phyloP scores from a whole-genome alignment of 2,113 vertebrate genomes.

The Hippocampus guttulatus region DNA sequence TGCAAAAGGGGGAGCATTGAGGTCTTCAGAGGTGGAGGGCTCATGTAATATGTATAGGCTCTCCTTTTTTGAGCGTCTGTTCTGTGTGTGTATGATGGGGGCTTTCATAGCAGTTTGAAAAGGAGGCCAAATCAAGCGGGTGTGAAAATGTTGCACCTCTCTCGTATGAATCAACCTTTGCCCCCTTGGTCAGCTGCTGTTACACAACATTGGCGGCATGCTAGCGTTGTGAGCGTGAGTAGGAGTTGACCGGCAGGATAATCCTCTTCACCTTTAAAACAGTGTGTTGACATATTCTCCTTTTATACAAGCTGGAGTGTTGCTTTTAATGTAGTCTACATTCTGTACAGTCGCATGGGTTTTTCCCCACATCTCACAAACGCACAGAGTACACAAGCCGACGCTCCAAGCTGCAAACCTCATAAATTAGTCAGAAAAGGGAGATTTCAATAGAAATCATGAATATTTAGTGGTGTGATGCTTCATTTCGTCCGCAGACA shows the following conservation, averaged over 20 bases:
- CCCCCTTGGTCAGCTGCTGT: background rate
- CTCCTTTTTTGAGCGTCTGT: slow-evolving; percentile 32
- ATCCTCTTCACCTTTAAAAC: background rate
- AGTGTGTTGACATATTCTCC: background rate
- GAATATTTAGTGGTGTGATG: background rate
- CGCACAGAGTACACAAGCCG: too few relatives aligned
- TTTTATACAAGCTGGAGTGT: background rate
- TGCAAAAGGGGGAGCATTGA: slow-evolving; percentile 51
- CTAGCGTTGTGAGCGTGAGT: too few relatives aligned
- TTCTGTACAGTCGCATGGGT: too few relatives aligned
- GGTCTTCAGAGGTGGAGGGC: slow-evolving; percentile 58
- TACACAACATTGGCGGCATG: background rate
- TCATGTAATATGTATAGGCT: slow-evolving; percentile 68
- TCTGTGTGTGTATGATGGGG: slow-evolving; percentile 11
- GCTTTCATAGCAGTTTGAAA: slow-evolving; percentile 49
- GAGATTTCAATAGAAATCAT: background rate
- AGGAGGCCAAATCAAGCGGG: slow-evolving; percentile 32
- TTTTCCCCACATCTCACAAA: too few relatives aligned
- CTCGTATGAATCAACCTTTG: background rate
- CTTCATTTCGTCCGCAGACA: background rate
- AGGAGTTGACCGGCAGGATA: background rate
- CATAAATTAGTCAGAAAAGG: background rate
- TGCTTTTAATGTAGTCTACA: background rate
- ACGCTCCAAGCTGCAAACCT: background rate
- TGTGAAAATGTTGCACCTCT: slow-evolving; percentile 3